A percentile compares a stretch with the other conserved stretches of the same genome.
phyloP scores from a whole-genome alignment of 1,140 invertebrate genomes.

The Oryctes rhinoceros region DNA sequence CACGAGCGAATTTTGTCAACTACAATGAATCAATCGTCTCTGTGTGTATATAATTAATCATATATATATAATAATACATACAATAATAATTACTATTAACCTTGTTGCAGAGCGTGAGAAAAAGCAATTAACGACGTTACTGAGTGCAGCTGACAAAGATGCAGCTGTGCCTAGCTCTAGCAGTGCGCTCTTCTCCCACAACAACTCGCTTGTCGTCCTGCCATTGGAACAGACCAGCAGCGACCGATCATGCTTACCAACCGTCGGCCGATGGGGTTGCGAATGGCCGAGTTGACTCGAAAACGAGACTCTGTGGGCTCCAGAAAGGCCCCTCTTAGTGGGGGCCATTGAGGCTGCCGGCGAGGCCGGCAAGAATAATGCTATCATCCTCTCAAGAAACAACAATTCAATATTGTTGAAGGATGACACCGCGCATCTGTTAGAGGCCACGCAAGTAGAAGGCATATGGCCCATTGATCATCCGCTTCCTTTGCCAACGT shows the following conservation, averaged over 20 bases:
- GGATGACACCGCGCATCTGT: slow-evolving; percentile 26
- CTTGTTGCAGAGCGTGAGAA: slow-evolving; percentile 70
- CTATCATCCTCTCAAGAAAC: slow-evolving; percentile 38
- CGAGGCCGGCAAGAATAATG: slow-evolving; percentile 40
- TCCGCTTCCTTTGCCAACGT: slow-evolving; percentile 75
- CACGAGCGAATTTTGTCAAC: too few relatives aligned
- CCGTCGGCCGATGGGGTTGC: slow-evolving; percentile 73
- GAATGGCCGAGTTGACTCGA: slow-evolving; percentile 95
- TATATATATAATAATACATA: too few relatives aligned
- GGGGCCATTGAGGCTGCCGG: slow-evolving; percentile 47
- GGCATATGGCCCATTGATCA: slow-evolving; percentile 68
- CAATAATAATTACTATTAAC: background rate
- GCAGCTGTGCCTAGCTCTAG: slow-evolving; percentile 63
- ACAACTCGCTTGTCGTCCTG: slow-evolving; percentile 56
- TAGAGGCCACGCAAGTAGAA: slow-evolving; percentile 60
- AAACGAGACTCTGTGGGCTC: slow-evolving; percentile 66
- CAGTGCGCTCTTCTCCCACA: slow-evolving; percentile 62
- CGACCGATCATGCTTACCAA: slow-evolving; percentile 54
- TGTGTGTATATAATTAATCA: too few relatives aligned
- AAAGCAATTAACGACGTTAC: slow-evolving; percentile 64
- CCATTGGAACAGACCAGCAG: slow-evolving; percentile 62
- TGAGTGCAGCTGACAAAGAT: slow-evolving; percentile 65
- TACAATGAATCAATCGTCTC: too few relatives aligned
- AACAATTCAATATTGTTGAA: slow-evolving; percentile 28
- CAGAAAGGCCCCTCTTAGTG: slow-evolving; percentile 61